Evolutionary conservation across 2,888 invertebrate species (phyloP), one percentile per base, ranked within the genome.

Genomic region (Tetragnatha montana): DNA sequence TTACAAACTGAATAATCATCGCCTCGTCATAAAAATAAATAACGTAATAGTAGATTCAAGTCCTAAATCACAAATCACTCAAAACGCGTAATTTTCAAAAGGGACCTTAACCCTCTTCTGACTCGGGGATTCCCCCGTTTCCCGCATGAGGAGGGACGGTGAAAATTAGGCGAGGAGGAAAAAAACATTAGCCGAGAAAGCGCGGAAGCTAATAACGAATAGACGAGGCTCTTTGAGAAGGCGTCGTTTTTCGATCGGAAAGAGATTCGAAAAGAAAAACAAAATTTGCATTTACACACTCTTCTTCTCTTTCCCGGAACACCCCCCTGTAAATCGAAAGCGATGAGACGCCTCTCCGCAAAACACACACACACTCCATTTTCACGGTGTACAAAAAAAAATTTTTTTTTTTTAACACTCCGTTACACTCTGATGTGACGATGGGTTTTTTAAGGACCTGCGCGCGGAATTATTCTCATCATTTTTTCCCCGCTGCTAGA

Each of bases 341-440:
- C 73, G 70, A 35, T 78, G 78, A 50, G 78, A 50, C 60, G 22
- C 83, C 68, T 14, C 60, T 60, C 71, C 78, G 80, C 79, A 86
- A 80, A 79, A 51, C n/a, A 68, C 73, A 51, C 49, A 71, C 51
- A n/a, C n/a, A n/a, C n/a, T n/a, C n/a, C n/a, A n/a, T n/a, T n/a
- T n/a, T n/a, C n/a, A n/a, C n/a, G n/a, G n/a, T 60, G 60, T 83
- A 68, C 79, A 21, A 47, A 71, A 73, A 60, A 69, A 51, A 83
- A 79, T 73, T 70, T 68, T 51, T 75, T 88, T 88, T 88, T 88
- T 83, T 83, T 82, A 73, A 88, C 88, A 88, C 83, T 88, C 88
- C 83, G 83, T 88, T 83, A 88, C 88, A 82, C 82, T 79, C 83
- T 88, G 82, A 83, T 83, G 73, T 79, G 74, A 35, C 35, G 35